Evolutionary conservation across 2,797 vertebrate species (phyloP).

Genomic region (Bovichtus diacanthus): DNA sequence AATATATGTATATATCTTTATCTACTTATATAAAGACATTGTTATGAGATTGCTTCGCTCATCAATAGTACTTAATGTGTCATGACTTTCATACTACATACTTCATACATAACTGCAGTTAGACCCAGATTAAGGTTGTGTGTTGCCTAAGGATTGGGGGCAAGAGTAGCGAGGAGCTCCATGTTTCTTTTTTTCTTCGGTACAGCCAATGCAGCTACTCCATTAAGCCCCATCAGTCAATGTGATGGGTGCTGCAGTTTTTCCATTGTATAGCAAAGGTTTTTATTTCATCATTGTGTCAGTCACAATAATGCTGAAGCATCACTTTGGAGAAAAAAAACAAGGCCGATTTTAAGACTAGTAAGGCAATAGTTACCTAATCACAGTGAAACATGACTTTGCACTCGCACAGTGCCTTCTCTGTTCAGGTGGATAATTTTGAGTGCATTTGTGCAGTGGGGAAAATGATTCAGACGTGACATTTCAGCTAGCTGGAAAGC

Average conservation of each 20-base stretch:
- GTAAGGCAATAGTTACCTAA: conserved; percentile 48
- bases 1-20: background rate
- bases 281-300: conserved; percentile 13
- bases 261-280: conserved; percentile 14
- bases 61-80: background rate
- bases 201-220: background rate
- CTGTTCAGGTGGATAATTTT: conserved; percentile 47
- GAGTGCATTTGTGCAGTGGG: conserved; percentile 60
- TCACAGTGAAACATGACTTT: conserved; percentile 65
- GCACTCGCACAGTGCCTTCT: conserved; percentile 54
- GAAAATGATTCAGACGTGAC: conserved; percentile 61
- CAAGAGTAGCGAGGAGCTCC: conserved; percentile 1
- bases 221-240: background rate
- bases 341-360: background rate
- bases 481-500: conserved; percentile 50
- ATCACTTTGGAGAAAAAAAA: background rate
- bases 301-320: conserved; percentile 23
- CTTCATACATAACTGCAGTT: no score
- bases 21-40: background rate
- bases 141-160: conserved; percentile 13
- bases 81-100: no score
- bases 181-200: background rate
- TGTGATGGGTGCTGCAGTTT: background rate
- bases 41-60: conserved; percentile 1
- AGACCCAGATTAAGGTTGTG: conserved; percentile 39